Conservation (phyloP, 2,888 invertebrate genomes). For the Odontothrips loti region DNA sequence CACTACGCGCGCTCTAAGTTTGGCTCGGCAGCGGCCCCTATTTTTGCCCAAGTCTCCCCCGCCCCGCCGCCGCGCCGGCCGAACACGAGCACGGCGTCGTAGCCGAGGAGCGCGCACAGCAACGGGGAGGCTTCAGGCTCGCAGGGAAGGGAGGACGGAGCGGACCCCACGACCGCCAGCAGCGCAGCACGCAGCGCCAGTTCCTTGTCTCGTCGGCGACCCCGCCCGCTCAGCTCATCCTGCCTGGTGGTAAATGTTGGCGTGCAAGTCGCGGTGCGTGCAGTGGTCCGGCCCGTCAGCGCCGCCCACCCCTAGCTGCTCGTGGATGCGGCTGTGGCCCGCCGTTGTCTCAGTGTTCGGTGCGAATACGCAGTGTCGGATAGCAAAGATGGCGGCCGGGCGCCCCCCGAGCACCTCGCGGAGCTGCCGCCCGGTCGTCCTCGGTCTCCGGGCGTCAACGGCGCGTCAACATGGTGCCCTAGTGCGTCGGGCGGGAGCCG, state of each 20-base stretch:
- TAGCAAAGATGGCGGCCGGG: too few relatives aligned
- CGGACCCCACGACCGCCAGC: background rate
- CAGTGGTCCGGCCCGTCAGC: background rate
- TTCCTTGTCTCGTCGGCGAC: background rate
- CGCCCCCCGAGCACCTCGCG: too few relatives aligned
- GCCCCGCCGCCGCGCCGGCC: constrained; percentile 7
- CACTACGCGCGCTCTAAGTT: constrained; percentile 21
- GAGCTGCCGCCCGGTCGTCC: too few relatives aligned
- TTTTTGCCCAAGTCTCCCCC: background rate
- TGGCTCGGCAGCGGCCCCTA: constrained; percentile 11
- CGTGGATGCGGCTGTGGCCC: too few relatives aligned
- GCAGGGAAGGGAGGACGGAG: background rate
- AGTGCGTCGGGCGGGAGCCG: too few relatives aligned
- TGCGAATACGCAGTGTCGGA: too few relatives aligned
- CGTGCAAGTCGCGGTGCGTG: background rate
- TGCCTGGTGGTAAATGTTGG: background rate
- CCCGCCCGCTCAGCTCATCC: background rate
- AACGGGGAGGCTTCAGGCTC: background rate
- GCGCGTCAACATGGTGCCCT: too few relatives aligned
- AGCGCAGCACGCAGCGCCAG: background rate
- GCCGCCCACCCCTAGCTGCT: too few relatives aligned
- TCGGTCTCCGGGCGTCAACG: too few relatives aligned
- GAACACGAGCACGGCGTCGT: background rate
- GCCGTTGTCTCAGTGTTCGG: too few relatives aligned
- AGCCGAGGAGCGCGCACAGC: background rate